Evolutionary conservation across 2,113 vertebrate species (phyloP).

Genomic region (Neolamprologus modestus): DNA sequence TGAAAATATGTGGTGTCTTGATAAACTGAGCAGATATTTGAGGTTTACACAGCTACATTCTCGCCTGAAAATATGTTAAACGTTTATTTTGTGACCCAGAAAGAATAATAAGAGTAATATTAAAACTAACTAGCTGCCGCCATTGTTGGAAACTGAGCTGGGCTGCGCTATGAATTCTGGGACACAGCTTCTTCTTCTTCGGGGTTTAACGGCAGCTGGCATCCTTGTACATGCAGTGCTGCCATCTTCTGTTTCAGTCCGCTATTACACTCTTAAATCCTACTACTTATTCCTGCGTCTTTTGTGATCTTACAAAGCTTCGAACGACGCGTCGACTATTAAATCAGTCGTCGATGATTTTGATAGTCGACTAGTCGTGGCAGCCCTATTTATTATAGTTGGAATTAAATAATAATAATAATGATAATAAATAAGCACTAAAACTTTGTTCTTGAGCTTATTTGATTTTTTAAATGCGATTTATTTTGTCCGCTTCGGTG

Average conservation of each 20-base stretch:
- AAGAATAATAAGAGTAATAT: too few relatives aligned
- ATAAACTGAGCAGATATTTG: too few relatives aligned
- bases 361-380: background rate
- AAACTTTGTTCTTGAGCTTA: background rate
- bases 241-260: background rate
- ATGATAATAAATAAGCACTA: background rate
- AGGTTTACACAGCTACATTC: too few relatives aligned
- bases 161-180: background rate
- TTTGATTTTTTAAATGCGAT: background rate
- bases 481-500: background rate
- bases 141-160: too few relatives aligned
- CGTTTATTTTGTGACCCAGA: too few relatives aligned
- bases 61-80: too few relatives aligned
- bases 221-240: background rate
- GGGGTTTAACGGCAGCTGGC: background rate
- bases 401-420: background rate
- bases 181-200: background rate
- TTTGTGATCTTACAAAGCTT: fast-evolving
- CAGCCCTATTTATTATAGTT: background rate
- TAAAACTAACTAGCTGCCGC: too few relatives aligned
- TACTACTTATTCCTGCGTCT: background rate
- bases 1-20: too few relatives aligned
- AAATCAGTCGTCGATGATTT: fast-evolving
- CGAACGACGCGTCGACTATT: fast-evolving
- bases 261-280: background rate